Percentiles rank a stretch among this genome's conserved stretches.
These are phyloP conservation scores for Halcyon smyrnensis DNA, from an alignment of 2,797 vertebrate genomes.

Conservation along the genomic window DNA sequence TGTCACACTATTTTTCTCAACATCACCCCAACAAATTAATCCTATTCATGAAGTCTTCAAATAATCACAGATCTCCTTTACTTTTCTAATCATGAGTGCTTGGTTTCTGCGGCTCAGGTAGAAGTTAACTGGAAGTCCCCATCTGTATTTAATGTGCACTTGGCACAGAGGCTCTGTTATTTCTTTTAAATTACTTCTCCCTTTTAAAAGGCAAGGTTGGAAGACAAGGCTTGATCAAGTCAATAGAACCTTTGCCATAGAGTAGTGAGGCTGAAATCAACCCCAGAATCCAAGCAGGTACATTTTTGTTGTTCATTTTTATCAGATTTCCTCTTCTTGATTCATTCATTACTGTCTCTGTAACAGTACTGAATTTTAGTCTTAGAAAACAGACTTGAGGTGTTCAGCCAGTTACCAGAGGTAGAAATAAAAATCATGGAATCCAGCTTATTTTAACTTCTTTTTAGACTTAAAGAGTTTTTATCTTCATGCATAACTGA, in stretches of 20 bases:
- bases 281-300: background rate
- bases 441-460: background rate
- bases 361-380: background rate
- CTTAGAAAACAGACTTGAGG: background rate
- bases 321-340: background rate
- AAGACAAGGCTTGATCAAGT: background rate
- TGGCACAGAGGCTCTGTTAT: background rate
- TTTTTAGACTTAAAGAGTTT: background rate
- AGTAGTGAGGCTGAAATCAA: background rate
- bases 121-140: conserved; percentile 22
- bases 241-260: background rate
- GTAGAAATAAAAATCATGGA: background rate
- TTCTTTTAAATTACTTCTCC: conserved; percentile 37
- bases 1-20: background rate
- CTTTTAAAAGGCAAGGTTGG: conserved; percentile 13
- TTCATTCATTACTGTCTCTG: background rate
- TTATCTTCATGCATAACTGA: background rate
- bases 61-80: background rate
- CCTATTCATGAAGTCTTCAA: background rate
- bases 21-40: background rate
- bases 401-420: background rate
- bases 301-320: background rate
- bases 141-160: conserved; percentile 29
- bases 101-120: conserved; percentile 14
- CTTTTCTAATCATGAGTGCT: background rate